Conservation (phyloP, 2,888 invertebrate species). For the Agrenia bidenticulata region DNA sequence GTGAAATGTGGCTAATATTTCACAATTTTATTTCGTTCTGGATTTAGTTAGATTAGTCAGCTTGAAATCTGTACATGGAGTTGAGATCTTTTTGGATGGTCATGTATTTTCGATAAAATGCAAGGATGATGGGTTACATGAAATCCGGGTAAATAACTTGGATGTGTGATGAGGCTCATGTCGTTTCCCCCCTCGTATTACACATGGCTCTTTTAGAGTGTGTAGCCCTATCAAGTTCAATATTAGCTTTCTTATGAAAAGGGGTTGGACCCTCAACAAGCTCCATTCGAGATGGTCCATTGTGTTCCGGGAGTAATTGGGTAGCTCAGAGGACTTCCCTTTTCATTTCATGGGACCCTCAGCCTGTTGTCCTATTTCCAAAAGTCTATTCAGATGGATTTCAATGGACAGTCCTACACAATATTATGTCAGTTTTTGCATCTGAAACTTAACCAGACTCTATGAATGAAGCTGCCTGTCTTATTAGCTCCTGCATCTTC, state of each 20-base stretch:
- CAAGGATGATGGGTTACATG: not conserved
- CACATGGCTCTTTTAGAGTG: conserved; percentile 17
- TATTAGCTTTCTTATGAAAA: conserved; percentile 53
- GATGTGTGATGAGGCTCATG: not conserved
- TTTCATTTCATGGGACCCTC: conserved; percentile 45
- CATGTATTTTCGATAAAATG: conserved; percentile 16
- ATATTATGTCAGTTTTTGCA: conserved; percentile 12
- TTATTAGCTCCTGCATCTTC: conserved; percentile 5
- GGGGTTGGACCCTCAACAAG: conserved; percentile 51
- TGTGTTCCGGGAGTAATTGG: conserved; percentile 53
- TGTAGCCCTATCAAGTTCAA: conserved; percentile 52
- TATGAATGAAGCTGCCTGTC: not conserved
- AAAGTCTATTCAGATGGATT: conserved; percentile 42
- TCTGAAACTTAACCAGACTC: not conserved
- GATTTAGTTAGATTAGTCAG: not conserved
- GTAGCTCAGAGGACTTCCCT: conserved; percentile 53
- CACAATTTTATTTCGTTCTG: conserved; percentile 2
- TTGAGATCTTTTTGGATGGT: conserved; percentile 3
- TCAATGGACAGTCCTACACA: conserved; percentile 34
- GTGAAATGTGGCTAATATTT: conserved; percentile 11
- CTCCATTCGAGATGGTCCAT: conserved; percentile 47
- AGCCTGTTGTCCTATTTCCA: conserved; percentile 43
- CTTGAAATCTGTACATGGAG: not conserved
- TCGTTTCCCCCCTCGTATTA: conserved; percentile 36
- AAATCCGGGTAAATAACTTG: conserved; percentile 11